Percentiles rank a stretch among this genome's conserved stretches.
phyloP scores from a whole-genome alignment of 2,888 invertebrate species.

The Leucoptera coffeella region DNA sequence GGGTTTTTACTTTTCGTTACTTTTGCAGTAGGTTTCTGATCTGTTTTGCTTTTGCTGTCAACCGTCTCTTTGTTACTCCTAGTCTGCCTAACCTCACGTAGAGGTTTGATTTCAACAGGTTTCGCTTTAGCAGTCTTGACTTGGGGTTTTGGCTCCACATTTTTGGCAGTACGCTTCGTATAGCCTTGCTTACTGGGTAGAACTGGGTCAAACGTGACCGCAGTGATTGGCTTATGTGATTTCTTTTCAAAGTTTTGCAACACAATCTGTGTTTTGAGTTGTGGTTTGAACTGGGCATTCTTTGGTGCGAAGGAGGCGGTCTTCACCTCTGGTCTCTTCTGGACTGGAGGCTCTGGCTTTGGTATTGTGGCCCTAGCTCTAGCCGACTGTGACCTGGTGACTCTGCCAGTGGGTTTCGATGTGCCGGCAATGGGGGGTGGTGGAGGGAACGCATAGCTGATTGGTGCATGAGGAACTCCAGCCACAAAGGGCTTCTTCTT shows the following conservation, averaged over 20 bases:
- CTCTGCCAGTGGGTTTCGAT: conserved; percentile 20
- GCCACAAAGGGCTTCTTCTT: conserved; percentile 34
- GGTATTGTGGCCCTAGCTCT: conserved; percentile 9
- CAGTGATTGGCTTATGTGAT: not conserved
- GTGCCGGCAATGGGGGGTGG: conserved; percentile 14
- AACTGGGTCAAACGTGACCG: not conserved
- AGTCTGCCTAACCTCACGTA: not conserved
- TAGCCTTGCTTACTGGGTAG: not conserved
- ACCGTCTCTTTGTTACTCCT: not conserved
- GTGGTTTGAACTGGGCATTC: conserved; percentile 15
- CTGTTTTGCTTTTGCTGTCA: not conserved
- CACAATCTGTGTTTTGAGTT: conserved; percentile 10
- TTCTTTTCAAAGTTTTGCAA: conserved; percentile 6
- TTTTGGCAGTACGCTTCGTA: not conserved
- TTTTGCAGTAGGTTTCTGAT: not conserved
- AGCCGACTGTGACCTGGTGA: conserved; percentile 25
- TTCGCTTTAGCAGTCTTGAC: not conserved
- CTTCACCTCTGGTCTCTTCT: not conserved
- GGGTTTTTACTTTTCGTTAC: not conserved
- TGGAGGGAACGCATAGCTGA: conserved; percentile 20
- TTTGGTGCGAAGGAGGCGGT: conserved; percentile 44
- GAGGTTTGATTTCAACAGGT: not conserved
- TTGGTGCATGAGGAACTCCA: conserved; percentile 18
- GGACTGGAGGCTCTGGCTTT: conserved; percentile 3
- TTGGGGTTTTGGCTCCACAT: not conserved